A percentile compares a stretch with the other conserved stretches of the same genome.
phyloP scores from a whole-genome alignment of 1,140 invertebrate genomes.

The Notospermus geniculatus region DNA sequence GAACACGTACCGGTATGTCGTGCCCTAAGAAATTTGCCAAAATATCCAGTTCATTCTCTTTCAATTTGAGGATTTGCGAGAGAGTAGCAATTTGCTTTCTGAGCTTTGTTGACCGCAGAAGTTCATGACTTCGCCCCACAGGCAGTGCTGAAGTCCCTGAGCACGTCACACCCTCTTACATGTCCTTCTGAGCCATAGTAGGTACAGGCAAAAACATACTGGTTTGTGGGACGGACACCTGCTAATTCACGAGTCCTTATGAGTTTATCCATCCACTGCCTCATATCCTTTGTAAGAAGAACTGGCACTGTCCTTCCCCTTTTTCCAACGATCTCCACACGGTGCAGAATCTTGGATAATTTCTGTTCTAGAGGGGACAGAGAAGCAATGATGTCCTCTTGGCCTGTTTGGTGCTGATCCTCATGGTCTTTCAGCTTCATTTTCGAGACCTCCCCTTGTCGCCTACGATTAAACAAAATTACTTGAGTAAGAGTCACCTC shows the following conservation, averaged over 20 bases:
- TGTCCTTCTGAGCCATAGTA: slow-evolving; percentile 16
- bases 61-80: slow-evolving; percentile 25
- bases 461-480: slow-evolving; percentile 29
- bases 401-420: slow-evolving; percentile 1
- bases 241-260: slow-evolving; percentile 18
- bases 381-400: slow-evolving; percentile 23
- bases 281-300: slow-evolving; percentile 21
- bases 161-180: slow-evolving; percentile 20
- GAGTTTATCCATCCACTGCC: slow-evolving; percentile 17
- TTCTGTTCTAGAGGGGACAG: slow-evolving; percentile 26
- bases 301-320: slow-evolving; percentile 26
- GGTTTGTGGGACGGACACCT: slow-evolving; percentile 22
- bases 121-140: slow-evolving; percentile 8
- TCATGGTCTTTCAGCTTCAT: slow-evolving; percentile 21
- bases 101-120: slow-evolving; percentile 22
- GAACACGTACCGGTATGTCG: slow-evolving; percentile 30
- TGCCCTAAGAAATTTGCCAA: slow-evolving; percentile 31
- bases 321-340: slow-evolving; percentile 29
- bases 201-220: slow-evolving; percentile 23
- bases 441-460: slow-evolving; percentile 25
- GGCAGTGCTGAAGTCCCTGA: slow-evolving; percentile 18
- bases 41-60: slow-evolving; percentile 24
- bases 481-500: slow-evolving; percentile 15
- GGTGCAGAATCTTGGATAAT: slow-evolving; percentile 18
- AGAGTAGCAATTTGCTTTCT: slow-evolving; percentile 26